phyloP scores from a whole-genome alignment of 2,888 invertebrate species.

The Thysanoteuthis rhombus region DNA sequence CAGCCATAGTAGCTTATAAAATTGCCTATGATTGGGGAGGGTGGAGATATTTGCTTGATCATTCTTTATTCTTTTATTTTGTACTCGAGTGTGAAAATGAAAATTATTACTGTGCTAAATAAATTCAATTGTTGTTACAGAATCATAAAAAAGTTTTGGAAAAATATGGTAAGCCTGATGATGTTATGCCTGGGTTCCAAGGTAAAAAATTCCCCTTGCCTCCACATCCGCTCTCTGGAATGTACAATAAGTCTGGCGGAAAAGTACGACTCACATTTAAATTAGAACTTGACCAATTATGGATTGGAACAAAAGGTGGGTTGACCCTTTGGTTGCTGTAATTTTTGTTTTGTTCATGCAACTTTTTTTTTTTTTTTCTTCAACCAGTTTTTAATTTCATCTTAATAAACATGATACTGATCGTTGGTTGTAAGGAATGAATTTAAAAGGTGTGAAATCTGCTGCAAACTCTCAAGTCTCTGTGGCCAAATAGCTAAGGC shows the following conservation, averaged over 20 bases:
- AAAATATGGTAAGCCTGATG: slow-evolving; percentile 85
- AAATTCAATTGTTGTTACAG: slow-evolving; percentile 51
- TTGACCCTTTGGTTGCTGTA: not conserved
- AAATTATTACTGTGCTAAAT: not conserved
- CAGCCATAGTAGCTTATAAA: no score
- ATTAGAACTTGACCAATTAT: slow-evolving; percentile 87
- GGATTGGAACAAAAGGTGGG: slow-evolving; percentile 85
- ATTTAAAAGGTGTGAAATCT: no score
- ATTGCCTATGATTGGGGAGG: no score
- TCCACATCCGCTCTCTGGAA: slow-evolving; percentile 83
- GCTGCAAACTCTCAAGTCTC: no score
- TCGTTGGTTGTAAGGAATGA: no score
- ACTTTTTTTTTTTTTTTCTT: not conserved
- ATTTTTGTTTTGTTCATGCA: no score
- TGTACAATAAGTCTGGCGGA: slow-evolving; percentile 89
- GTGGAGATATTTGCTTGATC: no score
- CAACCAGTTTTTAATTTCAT: not conserved
- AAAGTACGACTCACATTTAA: slow-evolving; percentile 92
- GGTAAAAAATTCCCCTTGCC: slow-evolving; percentile 83
- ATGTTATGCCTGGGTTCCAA: slow-evolving; percentile 86
- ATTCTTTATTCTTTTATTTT: no score
- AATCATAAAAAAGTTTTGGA: slow-evolving; percentile 87
- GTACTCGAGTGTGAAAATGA: no score
- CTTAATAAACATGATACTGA: no score
- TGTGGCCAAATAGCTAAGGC: no score